Evolutionary conservation across 1,140 invertebrate genomes (phyloP).

Genomic region (Drosophila auraria): DNA sequence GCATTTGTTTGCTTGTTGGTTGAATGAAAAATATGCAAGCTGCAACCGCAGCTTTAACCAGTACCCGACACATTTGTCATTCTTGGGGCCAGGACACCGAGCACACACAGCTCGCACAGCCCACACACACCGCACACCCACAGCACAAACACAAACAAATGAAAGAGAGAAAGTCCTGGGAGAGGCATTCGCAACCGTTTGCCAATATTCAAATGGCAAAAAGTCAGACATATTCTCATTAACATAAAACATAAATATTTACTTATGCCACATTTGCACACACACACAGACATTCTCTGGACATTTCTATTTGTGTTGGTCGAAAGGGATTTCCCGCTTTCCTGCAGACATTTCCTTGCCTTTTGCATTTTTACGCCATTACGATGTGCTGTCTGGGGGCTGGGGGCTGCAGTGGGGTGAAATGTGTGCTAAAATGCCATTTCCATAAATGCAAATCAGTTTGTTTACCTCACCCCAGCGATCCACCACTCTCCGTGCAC

Average conservation of each 20-base stretch:
- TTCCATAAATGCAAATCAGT: conserved; percentile 83
- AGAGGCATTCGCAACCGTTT: conserved; percentile 52
- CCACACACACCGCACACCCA: conserved; percentile 8
- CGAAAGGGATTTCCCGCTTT: conserved; percentile 52
- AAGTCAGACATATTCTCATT: conserved; percentile 84
- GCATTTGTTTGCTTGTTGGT: conserved; percentile 57
- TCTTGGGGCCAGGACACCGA: conserved; percentile 45
- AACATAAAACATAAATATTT: conserved; percentile 85
- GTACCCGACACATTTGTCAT: conserved; percentile 77
- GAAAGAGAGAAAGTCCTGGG: conserved; percentile 49
- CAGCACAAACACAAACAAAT: conserved; percentile 26
- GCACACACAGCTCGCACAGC: conserved; percentile 11
- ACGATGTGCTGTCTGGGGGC: conserved; percentile 48
- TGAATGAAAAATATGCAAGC: conserved; percentile 57
- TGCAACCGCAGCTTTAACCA: conserved; percentile 76
- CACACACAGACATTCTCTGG: conserved; percentile 39
- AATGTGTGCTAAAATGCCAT: conserved; percentile 70
- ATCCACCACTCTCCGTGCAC: background rate
- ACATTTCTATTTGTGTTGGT: conserved; percentile 76
- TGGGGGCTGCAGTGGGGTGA: conserved; percentile 4
- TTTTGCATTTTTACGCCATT: conserved; percentile 79
- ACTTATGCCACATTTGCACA: conserved; percentile 67
- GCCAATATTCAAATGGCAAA: conserved; percentile 83
- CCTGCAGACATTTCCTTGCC: conserved; percentile 60
- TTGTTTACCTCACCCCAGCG: conserved; percentile 65